Percentiles rank a stretch among this genome's conserved stretches.
These are phyloP conservation scores for Cheilosia pagana DNA, from an alignment of 2,888 invertebrate genomes.

Conservation along the genomic window DNA sequence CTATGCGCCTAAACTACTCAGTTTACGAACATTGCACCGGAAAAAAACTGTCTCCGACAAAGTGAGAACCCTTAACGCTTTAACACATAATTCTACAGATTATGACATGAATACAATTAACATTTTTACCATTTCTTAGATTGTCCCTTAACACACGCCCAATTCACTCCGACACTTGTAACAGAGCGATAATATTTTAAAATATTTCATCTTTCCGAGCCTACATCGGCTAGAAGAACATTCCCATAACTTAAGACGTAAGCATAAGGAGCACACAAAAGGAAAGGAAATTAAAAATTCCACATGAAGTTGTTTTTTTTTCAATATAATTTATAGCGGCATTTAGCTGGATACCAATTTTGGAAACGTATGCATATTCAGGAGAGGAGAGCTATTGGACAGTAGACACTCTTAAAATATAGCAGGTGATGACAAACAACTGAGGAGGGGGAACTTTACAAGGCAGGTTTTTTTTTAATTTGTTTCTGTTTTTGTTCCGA, in stretches of 20 bases:
- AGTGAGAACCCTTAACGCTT: constrained; percentile 44
- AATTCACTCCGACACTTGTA: constrained; percentile 68
- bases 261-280: constrained; percentile 66
- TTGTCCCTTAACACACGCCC: constrained; percentile 67
- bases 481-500: constrained; percentile 9
- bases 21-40: constrained; percentile 5
- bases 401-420: constrained; percentile 46
- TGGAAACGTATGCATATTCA: constrained; percentile 53
- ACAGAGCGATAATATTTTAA: constrained; percentile 53
- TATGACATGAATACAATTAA: constrained; percentile 68
- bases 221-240: constrained; percentile 21
- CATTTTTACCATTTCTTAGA: constrained; percentile 54
- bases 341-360: constrained; percentile 50
- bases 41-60: constrained; percentile 14
- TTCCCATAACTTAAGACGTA: constrained; percentile 66
- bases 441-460: constrained; percentile 6
- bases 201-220: constrained; percentile 60
- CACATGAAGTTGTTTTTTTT: constrained; percentile 26
- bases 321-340: constrained; percentile 59
- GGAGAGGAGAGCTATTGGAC: constrained; percentile 17
- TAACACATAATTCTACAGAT: constrained; percentile 68
- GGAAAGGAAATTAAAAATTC: constrained; percentile 66
- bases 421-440: constrained; percentile 55
- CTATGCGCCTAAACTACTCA: constrained; percentile 51
- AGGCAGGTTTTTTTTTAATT: not conserved